Evolutionary conservation across 2,797 vertebrate species (phyloP).

Genomic region (Trachops cirrhosus): DNA sequence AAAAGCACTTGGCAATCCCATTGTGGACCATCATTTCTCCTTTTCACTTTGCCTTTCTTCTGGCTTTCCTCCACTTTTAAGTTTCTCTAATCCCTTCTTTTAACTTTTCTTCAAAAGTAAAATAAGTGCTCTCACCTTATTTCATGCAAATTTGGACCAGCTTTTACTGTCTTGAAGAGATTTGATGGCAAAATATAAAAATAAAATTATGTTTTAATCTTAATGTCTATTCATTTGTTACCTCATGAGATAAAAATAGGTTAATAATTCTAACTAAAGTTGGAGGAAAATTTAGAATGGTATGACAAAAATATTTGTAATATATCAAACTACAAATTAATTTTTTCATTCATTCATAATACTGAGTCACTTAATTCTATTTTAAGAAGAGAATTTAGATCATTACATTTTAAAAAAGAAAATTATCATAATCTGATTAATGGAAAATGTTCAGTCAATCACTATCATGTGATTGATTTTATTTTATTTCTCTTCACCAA

Average conservation of each 20-base stretch:
- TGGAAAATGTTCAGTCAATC: background rate
- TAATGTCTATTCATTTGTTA: background rate
- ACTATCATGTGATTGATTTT: background rate
- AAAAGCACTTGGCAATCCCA: background rate
- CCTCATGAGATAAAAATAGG: background rate
- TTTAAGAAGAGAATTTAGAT: background rate
- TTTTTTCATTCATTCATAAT: background rate
- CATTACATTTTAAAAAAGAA: background rate
- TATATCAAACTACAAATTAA: background rate
- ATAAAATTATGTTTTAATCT: background rate
- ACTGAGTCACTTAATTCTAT: background rate
- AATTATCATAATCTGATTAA: background rate
- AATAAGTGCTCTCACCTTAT: background rate
- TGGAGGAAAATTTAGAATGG: background rate
- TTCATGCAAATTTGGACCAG: background rate
- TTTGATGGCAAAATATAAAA: background rate
- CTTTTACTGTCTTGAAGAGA: background rate
- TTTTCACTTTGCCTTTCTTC: background rate
- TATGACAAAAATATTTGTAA: background rate
- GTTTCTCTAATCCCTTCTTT: background rate
- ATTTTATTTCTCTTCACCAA: background rate
- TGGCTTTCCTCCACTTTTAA: background rate
- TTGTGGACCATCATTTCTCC: background rate
- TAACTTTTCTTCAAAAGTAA: background rate
- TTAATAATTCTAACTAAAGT: background rate